A percentile compares a stretch with the other conserved stretches of the same genome.
Conservation (phyloP, 2,888 invertebrate species). For the Plemyria rubiginata region DNA sequence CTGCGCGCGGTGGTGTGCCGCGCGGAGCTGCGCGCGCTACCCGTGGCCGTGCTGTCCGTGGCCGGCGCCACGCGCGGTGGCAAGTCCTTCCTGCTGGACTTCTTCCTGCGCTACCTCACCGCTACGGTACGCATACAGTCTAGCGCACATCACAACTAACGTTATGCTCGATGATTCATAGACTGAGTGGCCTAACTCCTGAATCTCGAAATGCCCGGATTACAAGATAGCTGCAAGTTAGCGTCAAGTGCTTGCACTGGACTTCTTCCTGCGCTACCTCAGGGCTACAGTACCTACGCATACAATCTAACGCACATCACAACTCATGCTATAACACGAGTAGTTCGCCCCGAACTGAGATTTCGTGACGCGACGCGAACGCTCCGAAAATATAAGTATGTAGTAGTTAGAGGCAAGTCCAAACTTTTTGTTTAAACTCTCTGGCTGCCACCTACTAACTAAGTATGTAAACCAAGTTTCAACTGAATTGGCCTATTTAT, state of each 20-base stretch:
- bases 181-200: background rate
- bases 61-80: conserved; percentile 59
- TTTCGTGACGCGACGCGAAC: no score
- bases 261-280: conserved; percentile 57
- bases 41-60: conserved; percentile 54
- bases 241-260: conserved; percentile 59
- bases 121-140: conserved; percentile 44
- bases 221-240: no score
- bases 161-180: background rate
- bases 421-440: no score
- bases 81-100: conserved; percentile 60
- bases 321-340: background rate
- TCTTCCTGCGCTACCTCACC: conserved; percentile 54
- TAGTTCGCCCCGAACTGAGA: no score
- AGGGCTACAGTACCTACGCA: conserved; percentile 48
- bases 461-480: no score
- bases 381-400: no score
- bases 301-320: background rate
- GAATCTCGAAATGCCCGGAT: no score
- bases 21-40: conserved; percentile 45
- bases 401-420: no score
- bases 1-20: conserved; percentile 43
- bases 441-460: no score
- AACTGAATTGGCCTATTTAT: no score
- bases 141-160: background rate